Conservation (phyloP, 2,797 vertebrate species). For the Mallotus villosus region DNA sequence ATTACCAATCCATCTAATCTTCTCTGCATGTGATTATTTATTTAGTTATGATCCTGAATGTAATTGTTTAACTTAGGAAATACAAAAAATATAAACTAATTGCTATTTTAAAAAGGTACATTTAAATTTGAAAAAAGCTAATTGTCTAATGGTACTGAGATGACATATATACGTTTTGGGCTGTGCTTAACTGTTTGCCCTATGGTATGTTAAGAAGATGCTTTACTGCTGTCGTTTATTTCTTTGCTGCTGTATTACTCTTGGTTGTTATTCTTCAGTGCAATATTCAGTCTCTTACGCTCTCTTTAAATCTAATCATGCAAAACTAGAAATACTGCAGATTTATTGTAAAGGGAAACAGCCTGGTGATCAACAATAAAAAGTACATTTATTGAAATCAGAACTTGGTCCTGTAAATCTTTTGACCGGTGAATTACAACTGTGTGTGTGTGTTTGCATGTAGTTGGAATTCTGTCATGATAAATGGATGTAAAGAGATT, state of each 20-base stretch:
- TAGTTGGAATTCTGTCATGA: not conserved
- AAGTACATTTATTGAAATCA: slow-evolving; percentile 69
- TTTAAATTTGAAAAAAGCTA: slow-evolving; percentile 72
- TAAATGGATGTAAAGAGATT: not conserved
- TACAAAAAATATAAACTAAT: slow-evolving; percentile 55
- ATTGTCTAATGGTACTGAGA: slow-evolving; percentile 85
- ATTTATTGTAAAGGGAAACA: slow-evolving; percentile 81
- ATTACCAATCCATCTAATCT: slow-evolving; percentile 81
- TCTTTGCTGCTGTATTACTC: slow-evolving; percentile 75
- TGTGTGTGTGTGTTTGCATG: not conserved
- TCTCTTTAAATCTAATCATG: slow-evolving; percentile 70
- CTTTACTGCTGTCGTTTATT: slow-evolving; percentile 74
- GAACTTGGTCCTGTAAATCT: not conserved
- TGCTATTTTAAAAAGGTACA: slow-evolving; percentile 80
- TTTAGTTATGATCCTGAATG: slow-evolving; percentile 87
- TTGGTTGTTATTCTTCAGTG: slow-evolving; percentile 74
- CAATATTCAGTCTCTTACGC: slow-evolving; percentile 75
- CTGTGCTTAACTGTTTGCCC: slow-evolving; percentile 72
- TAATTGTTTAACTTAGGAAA: slow-evolving; percentile 82
- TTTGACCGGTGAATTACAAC: not conserved
- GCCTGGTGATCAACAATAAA: slow-evolving; percentile 78
- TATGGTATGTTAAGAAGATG: slow-evolving; percentile 80
- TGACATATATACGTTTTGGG: slow-evolving; percentile 76
- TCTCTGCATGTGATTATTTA: slow-evolving; percentile 91
- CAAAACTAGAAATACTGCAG: slow-evolving; percentile 76